phyloP scores from a whole-genome alignment of 2,797 vertebrate genomes.

The Tauraco hartlaubi region DNA sequence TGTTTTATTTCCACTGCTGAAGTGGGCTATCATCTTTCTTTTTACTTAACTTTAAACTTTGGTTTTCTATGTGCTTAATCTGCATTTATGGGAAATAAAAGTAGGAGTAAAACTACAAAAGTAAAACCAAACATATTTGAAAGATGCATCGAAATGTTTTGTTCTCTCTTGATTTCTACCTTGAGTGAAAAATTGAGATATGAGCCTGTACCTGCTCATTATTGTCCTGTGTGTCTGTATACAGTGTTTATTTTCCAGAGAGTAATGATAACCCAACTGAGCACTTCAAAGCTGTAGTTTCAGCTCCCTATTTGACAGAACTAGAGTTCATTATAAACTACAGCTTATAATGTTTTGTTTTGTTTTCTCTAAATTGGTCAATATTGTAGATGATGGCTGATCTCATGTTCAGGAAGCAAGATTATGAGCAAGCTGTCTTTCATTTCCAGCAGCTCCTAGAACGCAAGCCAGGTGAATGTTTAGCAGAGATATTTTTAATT shows the following conservation, averaged over 20 bases:
- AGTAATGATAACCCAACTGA: neutral
- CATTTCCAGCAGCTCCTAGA: conserved; percentile 96
- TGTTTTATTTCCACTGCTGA: neutral
- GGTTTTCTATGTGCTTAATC: neutral
- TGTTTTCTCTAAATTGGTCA: neutral
- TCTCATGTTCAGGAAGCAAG: conserved; percentile 96
- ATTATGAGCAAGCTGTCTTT: conserved; percentile 94
- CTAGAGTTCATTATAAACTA: neutral
- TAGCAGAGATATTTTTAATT: neutral
- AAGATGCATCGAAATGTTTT: neutral
- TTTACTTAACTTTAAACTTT: neutral
- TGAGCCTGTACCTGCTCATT: neutral
- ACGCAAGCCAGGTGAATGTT: conserved; percentile 89
- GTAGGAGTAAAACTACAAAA: neutral
- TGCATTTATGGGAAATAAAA: neutral
- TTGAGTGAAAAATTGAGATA: neutral
- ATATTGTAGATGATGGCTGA: conserved; percentile 94
- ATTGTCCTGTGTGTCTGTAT: neutral
- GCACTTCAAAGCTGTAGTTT: neutral
- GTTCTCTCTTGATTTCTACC: neutral
- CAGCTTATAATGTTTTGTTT: neutral
- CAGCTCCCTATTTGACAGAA: neutral
- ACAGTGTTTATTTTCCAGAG: neutral
- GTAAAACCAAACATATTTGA: neutral
- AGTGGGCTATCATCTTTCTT: neutral